phyloP scores from a whole-genome alignment of 2,797 vertebrate species.

The Sebastes goodei region DNA sequence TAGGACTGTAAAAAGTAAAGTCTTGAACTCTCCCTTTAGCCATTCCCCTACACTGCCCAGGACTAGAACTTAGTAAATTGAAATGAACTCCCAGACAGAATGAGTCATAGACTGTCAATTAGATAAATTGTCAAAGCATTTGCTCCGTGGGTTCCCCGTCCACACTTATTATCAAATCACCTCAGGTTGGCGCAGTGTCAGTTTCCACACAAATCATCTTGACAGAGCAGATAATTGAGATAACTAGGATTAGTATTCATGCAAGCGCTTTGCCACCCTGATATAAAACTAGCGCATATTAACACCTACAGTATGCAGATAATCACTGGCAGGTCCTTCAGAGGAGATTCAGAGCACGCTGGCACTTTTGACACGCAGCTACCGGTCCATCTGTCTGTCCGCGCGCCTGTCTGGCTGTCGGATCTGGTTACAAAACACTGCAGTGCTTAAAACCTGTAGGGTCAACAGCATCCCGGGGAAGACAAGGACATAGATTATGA shows the following conservation, averaged over 20 bases:
- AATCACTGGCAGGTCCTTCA: constrained; percentile 48
- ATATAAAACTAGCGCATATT: constrained; percentile 41
- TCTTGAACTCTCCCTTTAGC: constrained; percentile 22
- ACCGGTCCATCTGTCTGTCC: constrained; percentile 46
- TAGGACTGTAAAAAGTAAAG: not conserved
- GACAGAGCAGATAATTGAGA: constrained; percentile 66
- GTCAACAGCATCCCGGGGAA: constrained; percentile 53
- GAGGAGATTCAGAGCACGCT: constrained; percentile 2
- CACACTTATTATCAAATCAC: constrained; percentile 70
- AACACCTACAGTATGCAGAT: constrained; percentile 52
- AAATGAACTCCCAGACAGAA: constrained; percentile 60
- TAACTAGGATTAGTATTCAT: constrained; percentile 62
- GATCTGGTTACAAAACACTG: constrained; percentile 47
- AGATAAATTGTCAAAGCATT: constrained; percentile 70
- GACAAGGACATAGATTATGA: constrained; percentile 67
- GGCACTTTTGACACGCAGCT: constrained; percentile 21
- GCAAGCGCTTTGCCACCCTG: constrained; percentile 19
- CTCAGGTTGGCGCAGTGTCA: constrained; percentile 67
- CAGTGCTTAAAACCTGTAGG: constrained; percentile 50
- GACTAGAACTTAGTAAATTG: constrained; percentile 34
- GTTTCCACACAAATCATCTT: constrained; percentile 66
- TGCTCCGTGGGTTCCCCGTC: constrained; percentile 57
- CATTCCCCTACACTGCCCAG: not conserved
- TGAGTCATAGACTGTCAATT: constrained; percentile 74
- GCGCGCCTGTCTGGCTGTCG: constrained; percentile 40